phyloP scores from a whole-genome alignment of 2,888 invertebrate genomes.

The Apomyelois bistriatella region DNA sequence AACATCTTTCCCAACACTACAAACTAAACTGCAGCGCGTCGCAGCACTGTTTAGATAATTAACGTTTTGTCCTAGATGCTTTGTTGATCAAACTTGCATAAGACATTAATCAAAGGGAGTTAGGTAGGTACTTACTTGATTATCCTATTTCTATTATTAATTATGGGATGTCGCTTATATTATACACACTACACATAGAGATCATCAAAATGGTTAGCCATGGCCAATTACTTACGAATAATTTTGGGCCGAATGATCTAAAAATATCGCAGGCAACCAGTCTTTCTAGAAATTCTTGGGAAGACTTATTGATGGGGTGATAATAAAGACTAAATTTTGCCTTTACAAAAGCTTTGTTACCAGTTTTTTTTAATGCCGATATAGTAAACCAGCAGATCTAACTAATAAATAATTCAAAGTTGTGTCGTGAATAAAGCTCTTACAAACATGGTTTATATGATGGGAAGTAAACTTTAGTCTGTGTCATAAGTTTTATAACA shows the following conservation, averaged over 20 bases:
- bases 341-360: too few relatives aligned
- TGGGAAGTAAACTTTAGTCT: slow-evolving; percentile 19
- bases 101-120: not conserved
- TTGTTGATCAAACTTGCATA: not conserved
- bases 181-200: too few relatives aligned
- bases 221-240: too few relatives aligned
- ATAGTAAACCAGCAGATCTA: too few relatives aligned
- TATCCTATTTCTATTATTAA: not conserved
- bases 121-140: not conserved
- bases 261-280: too few relatives aligned
- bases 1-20: too few relatives aligned
- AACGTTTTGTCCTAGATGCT: slow-evolving; percentile 1
- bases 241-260: too few relatives aligned
- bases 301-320: too few relatives aligned
- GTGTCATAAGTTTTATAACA: slow-evolving; percentile 23
- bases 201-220: too few relatives aligned
- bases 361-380: too few relatives aligned
- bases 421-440: slow-evolving; percentile 15
- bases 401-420: slow-evolving; percentile 21
- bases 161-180: not conserved
- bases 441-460: slow-evolving; percentile 20
- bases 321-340: too few relatives aligned
- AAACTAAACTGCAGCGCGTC: not conserved
- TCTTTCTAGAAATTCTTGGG: too few relatives aligned
- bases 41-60: slow-evolving; percentile 6